These are phyloP conservation scores for Drymonia ruficornis DNA, from an alignment of 2,888 invertebrate genomes.

Conservation along the genomic window DNA sequence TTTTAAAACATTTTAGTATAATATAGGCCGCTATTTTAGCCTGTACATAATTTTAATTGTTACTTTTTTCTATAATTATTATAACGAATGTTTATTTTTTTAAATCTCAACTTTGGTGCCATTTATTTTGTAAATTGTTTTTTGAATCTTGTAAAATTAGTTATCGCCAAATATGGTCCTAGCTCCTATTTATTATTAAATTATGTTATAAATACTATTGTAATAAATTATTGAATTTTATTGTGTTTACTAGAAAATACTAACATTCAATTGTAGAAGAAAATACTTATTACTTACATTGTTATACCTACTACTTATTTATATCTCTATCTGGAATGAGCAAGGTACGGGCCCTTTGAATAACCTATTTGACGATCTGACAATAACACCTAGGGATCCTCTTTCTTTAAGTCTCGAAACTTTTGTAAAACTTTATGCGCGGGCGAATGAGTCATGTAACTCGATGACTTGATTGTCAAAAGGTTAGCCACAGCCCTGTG, in stretches of 20 bases:
- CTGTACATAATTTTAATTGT: too few species aligned
- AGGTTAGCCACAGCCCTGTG: constrained; percentile 38
- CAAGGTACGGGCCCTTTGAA: not conserved
- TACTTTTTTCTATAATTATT: too few species aligned
- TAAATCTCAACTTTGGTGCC: constrained; percentile 35
- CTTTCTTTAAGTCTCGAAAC: constrained; percentile 57
- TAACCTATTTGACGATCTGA: not conserved
- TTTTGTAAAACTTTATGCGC: constrained; percentile 65
- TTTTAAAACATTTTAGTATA: too few species aligned
- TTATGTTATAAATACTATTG: constrained; percentile 11
- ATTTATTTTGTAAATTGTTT: constrained; percentile 39
- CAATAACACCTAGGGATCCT: constrained; percentile 33
- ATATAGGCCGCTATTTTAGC: too few species aligned
- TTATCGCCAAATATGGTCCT: constrained; percentile 26
- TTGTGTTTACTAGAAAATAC: not conserved
- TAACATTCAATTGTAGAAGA: too few species aligned
- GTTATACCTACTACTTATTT: too few species aligned
- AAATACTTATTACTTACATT: too few species aligned
- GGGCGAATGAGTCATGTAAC: constrained; percentile 48
- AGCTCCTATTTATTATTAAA: constrained; percentile 16
- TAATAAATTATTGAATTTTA: not conserved
- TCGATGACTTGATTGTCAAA: constrained; percentile 54
- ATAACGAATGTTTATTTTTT: not conserved
- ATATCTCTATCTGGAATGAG: not conserved
- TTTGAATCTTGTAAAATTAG: constrained; percentile 22